Evolutionary conservation across 2,113 vertebrate genomes (phyloP).

Genomic region (Nanger granti): DNA sequence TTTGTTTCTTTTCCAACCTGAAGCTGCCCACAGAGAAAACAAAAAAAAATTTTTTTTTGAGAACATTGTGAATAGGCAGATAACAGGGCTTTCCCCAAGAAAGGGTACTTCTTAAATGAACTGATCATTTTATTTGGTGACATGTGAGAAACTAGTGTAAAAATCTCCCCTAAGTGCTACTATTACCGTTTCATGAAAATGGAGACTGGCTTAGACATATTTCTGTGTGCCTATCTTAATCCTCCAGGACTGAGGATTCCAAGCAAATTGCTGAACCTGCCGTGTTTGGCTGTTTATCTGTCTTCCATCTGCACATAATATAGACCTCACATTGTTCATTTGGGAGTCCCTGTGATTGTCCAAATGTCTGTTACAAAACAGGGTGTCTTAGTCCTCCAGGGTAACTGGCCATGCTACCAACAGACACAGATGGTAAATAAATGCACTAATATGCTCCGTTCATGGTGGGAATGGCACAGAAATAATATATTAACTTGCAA

Average conservation of each 20-base stretch:
- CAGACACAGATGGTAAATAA: conserved; percentile 60
- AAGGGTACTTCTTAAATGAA: conserved; percentile 10
- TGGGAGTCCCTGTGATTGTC: conserved; percentile 54
- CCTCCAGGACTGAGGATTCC: conserved; percentile 33
- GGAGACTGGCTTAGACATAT: background rate
- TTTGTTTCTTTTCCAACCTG: background rate
- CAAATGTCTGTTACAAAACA: conserved; percentile 54
- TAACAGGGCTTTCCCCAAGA: background rate
- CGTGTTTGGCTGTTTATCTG: conserved; percentile 41
- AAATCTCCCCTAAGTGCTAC: conserved; percentile 16
- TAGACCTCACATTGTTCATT: conserved; percentile 49
- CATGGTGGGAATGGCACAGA: conserved; percentile 47
- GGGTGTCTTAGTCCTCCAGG: conserved; percentile 47
- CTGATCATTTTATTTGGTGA: conserved; percentile 13
- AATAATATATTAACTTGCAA: conserved; percentile 55
- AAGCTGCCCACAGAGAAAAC: background rate
- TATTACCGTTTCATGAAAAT: conserved; percentile 7
- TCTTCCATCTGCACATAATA: conserved; percentile 60
- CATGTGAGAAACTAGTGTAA: conserved; percentile 28
- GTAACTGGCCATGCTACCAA: conserved; percentile 47
- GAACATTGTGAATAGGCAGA: background rate
- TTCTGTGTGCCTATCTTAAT: conserved; percentile 39
- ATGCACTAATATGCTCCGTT: conserved; percentile 44
- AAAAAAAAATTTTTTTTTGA: background rate
- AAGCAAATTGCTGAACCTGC: conserved; percentile 46